These are phyloP conservation scores for Meloidogyne chitwoodi DNA, from an alignment of 1,140 invertebrate genomes.

Conservation along the genomic window DNA sequence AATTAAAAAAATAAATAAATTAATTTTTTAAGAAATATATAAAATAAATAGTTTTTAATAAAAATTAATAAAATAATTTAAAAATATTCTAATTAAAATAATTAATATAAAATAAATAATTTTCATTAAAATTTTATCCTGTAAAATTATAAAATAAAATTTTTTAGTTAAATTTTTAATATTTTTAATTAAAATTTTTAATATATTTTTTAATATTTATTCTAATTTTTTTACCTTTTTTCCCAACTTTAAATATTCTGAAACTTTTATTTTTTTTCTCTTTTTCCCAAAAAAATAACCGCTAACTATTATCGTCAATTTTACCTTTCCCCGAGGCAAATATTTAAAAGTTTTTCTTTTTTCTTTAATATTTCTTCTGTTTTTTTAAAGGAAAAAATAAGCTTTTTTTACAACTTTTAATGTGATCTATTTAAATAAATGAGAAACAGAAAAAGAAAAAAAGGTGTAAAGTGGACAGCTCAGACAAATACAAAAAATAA, in stretches of 20 bases:
- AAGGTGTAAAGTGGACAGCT: background rate
- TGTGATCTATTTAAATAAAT: background rate
- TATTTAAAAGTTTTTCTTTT: background rate
- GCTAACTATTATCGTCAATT: background rate
- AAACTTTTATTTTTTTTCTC: background rate
- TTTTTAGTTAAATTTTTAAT: too few relatives aligned
- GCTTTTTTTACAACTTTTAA: background rate
- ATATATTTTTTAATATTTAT: too few relatives aligned
- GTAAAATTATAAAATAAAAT: too few relatives aligned
- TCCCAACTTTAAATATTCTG: background rate
- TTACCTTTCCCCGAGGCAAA: background rate
- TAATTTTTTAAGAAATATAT: too few relatives aligned
- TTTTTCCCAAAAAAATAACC: background rate
- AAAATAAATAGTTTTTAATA: too few relatives aligned
- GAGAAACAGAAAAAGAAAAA: background rate
- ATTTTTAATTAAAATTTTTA: too few relatives aligned
- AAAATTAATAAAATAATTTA: too few relatives aligned
- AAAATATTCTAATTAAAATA: too few relatives aligned
- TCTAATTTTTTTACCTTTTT: background rate
- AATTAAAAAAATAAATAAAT: too few relatives aligned
- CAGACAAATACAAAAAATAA: constrained; percentile 70
- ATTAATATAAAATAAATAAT: too few relatives aligned
- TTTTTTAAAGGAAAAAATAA: background rate
- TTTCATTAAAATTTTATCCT: too few relatives aligned
- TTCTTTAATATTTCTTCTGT: background rate